Base-by-base conservation (phyloP, 2,797 vertebrate genomes). In the Leucoraja ocellata region DNA sequence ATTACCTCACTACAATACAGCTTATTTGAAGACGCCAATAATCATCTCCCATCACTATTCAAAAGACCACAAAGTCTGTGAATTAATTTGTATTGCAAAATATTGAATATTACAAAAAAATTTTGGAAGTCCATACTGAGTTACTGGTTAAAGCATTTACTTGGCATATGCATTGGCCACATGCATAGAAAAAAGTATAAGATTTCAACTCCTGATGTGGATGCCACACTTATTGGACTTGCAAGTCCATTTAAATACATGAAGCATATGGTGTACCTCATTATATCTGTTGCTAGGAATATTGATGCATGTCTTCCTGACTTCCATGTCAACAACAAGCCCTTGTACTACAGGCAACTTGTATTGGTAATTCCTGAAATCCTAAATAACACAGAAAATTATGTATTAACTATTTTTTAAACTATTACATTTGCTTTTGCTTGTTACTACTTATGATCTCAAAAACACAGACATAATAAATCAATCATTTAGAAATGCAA, bases 281-380 rank as follows among this genome's bases (percentile, higher is more conserved):
- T 98, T 99, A 86, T 99, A 99, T 95, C 98, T 97, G 94, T 99
- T 99, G 94, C 98, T 99, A 94, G 99, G 99, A 95, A 99, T 98
- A 96, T 98, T 99, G 94, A 99, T 99, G 96, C 97, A 98, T 93
- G 98, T 99, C 97, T 98, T 99, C 94, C 97, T 97, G 95, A 99
- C 98, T 96, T 99, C 99, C 99, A 99, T 99, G 96, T 99, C 98
- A 95, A 99, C 97, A 91, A 99, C 98, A 96, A 99, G 96, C 93
- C 98, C 98, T 94, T 98, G 97, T 80, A 99, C 99, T 95, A 98
- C 97, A 0, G 98, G 98, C 93, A 99, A 95, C 0, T 98, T 98
- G 96, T 99, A 99, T 95, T 99, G 99, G 95, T 99, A 99, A 95
- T 99, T 99, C 95, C 99, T 97, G 95, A 99, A 99, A 95, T 99